Base-by-base conservation (phyloP, 2,113 vertebrate genomes). In the Rhipidura dahli region DNA sequence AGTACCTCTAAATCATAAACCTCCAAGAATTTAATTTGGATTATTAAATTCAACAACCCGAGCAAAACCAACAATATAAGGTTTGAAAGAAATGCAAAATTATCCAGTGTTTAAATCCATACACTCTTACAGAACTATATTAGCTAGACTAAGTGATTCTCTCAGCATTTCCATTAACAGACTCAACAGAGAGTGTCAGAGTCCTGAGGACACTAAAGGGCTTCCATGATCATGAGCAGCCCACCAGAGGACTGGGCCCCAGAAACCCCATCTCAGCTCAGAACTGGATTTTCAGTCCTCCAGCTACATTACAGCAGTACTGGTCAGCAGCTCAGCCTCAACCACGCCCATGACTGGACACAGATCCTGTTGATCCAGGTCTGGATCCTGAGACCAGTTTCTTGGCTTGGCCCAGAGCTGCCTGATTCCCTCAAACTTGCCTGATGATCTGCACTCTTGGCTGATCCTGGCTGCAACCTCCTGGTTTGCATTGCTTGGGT, bases 271-370 rank as follows among this genome's bases (percentile, higher is more conserved):
- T 15, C 35, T 64, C 53, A 76, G 49, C 33, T 73, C 64, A 72
- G 19, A 7, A 26, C 45, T 17, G 30, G 33, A 7, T 72, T 47
- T 63, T 71, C 39, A 90, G 22, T 57, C 16, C n/a, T 50, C 28
- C 39, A 75, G 61, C 39, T 31, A 40, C 16, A 24, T 3, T 18
- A 45, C 11, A 71, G 39, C 31, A 49, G 27, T 8, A 51, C 11
- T 33, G 21, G 35, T 15, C 0, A 0, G 47, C 42, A 83, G 40
- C 66, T 72, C 39, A 64, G 16, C 9, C 45, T 47, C 30, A 60
- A 26, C 35, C n/a, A 39, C 1, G 10, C 9, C 31, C 15, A 6
- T 1, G 2, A 28, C 17, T 30, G 30, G 27, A 50, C 19, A 65
- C 23, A 68, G 37, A 61, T 13, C 15, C 44, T 59, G 20, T 5